These are phyloP conservation scores for Anthopleura xanthogrammica DNA, from an alignment of 92 coral and sea anemone species.

Conservation along the genomic window DNA sequence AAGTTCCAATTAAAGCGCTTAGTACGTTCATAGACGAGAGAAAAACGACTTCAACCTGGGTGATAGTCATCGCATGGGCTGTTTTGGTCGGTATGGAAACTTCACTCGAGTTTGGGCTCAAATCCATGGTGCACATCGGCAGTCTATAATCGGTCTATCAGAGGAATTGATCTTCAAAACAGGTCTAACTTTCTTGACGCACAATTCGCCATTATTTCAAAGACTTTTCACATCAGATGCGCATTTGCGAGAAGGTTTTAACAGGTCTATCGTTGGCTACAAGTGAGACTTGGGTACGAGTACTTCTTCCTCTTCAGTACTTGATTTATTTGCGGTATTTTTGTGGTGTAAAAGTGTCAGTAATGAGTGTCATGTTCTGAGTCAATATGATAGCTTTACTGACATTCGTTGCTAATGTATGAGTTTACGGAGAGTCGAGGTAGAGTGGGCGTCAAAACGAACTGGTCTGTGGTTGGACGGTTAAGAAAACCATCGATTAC, in stretches of 20 bases:
- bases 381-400: background rate
- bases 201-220: background rate
- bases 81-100: slow-evolving; percentile 11
- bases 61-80: background rate
- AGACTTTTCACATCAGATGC: background rate
- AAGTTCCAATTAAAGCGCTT: slow-evolving; percentile 47
- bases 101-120: slow-evolving; percentile 13
- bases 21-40: slow-evolving; percentile 27
- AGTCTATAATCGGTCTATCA: background rate
- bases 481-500: background rate
- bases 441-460: background rate
- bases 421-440: background rate
- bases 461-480: background rate
- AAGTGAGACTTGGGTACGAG: background rate
- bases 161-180: background rate
- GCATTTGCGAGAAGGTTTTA: background rate
- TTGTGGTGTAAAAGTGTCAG: background rate
- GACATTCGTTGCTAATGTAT: background rate
- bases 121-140: background rate
- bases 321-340: background rate
- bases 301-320: background rate
- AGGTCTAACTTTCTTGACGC: background rate
- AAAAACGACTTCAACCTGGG: slow-evolving; percentile 11
- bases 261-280: background rate
- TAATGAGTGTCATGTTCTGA: background rate